A percentile compares a stretch with the other conserved stretches of the same genome.
phyloP scores from a whole-genome alignment of 2,797 vertebrate genomes.

The Smutsia gigantea region DNA sequence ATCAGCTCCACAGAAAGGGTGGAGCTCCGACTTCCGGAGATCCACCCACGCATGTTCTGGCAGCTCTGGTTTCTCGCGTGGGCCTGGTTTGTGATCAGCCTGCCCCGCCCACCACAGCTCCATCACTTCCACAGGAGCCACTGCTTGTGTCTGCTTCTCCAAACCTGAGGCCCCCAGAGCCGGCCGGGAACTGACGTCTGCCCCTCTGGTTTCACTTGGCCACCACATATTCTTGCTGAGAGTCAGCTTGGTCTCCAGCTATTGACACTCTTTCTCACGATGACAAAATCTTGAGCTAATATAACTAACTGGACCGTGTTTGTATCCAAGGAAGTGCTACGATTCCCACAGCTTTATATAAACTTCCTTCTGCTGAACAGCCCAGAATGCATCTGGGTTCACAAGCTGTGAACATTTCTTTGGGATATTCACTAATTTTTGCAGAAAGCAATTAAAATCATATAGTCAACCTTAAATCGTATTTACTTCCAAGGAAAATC shows the following conservation, averaged over 20 bases:
- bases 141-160: not conserved
- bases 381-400: not conserved
- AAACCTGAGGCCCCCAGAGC: not conserved
- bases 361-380: conserved; percentile 72
- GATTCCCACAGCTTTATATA: conserved; percentile 72
- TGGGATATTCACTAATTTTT: not conserved
- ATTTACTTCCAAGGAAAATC: not conserved
- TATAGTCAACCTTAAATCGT: not conserved
- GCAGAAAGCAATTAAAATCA: not conserved
- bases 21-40: not conserved
- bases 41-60: fast-evolving
- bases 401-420: not conserved
- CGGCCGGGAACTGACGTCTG: fast-evolving
- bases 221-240: not conserved
- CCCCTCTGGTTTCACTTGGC: not conserved
- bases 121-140: fast-evolving
- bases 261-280: not conserved
- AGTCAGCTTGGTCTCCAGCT: not conserved
- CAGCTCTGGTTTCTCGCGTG: not conserved
- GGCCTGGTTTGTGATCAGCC: not conserved
- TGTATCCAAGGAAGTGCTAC: conserved; percentile 68
- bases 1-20: not conserved
- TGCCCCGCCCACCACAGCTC: not conserved
- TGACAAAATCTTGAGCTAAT: not conserved
- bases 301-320: not conserved